Base-by-base conservation (phyloP, 2,113 vertebrate species). In the Istiophorus platypterus region DNA sequence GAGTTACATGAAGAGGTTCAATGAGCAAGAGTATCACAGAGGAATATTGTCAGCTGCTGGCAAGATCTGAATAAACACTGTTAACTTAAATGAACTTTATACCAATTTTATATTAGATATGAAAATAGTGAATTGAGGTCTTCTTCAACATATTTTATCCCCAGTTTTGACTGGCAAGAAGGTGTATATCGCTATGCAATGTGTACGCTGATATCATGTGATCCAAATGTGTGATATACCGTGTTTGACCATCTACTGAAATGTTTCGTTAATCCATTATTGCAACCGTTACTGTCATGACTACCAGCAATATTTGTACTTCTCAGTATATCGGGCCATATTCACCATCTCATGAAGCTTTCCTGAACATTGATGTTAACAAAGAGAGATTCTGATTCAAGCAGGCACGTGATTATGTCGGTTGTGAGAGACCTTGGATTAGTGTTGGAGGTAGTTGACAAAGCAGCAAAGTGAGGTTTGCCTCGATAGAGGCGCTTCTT, bases 381-480 rank as follows among this genome's bases (percentile, higher is more conserved):
- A n/a, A 9, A 72, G 57, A 13, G 51, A 57, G 12, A 29, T 24
- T 18, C 22, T 63, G 70, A 62, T 81, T 37, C 26, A 20, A 70
- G 58, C 20, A 41, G 72, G 47, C 57, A 65, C 63, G 37, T 81
- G 67, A 85, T 85, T 85, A 67, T 84, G 57, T 73, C 78, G 29
- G 61, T 54, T 65, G 29, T 34, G 59, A 29, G 47, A 64, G 59
- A 47, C 58, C 63, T 70, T 54, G 66, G 39, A 51, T 76, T 75
- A 76, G 67, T 42, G 77, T 70, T 71, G 24, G n/a, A 27, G 67
- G 52, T 26, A 49, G 81, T 42, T 87, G 71, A 78, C 66, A 58
- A 68, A 78, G 45, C 64, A 83, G 76, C 75, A 83, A 66, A 85
- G 26, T 77, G 70, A 71, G 67, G 64, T 86, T 78, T 2, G 54